Base-by-base conservation (phyloP, 2,888 invertebrate genomes). In the Zeuzera pyrina region DNA sequence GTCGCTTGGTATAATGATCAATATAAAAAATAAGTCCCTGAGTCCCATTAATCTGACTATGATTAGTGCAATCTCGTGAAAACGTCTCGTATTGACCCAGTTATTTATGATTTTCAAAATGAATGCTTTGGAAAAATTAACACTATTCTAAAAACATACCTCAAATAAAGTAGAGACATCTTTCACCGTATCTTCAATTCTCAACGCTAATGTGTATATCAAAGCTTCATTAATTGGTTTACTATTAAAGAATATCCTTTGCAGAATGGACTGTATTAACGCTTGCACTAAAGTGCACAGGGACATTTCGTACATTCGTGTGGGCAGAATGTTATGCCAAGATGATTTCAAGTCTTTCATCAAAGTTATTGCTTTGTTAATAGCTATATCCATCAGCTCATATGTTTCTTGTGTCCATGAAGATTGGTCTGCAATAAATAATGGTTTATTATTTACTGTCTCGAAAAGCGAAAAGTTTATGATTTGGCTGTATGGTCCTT, bases 241-340 rank as follows among this genome's bases (percentile, higher is more conserved):
- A 19, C 53, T 57, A 33, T 71, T 61, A 0, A 53, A 51, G 29
- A 79, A 59, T 21, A 81, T 45, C 28, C 68, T 49, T 8, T 62
- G 59, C 34, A 83, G 28, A 31, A 77, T 53, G 0, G 64, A 54
- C 36, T 78, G 72, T 39, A 70, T 68, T 6, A 83, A 41, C 0
- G 57, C 55, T 27, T 62, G 63, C 1, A 69, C 49, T 3, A 84
- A 46, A 0, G 74, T 62, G 30, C 68, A 69, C 15, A 78, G 44
- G 0, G 70, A 57, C 52, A 71, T 63, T 30, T 71, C 65, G 15
- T 79, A 84, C 72, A 81, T 79, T 4, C 55, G 53, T 0, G 42
- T 14, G 0, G 84, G 83, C 0, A 84, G 51, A 0, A 77, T 46
- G 5, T 49, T 41, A 27, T 49, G 43, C 84, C 84, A 84, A 15